These are phyloP conservation scores for Ctenomys sociabilis DNA, from an alignment of 2,113 vertebrate genomes.

Conservation along the genomic window DNA sequence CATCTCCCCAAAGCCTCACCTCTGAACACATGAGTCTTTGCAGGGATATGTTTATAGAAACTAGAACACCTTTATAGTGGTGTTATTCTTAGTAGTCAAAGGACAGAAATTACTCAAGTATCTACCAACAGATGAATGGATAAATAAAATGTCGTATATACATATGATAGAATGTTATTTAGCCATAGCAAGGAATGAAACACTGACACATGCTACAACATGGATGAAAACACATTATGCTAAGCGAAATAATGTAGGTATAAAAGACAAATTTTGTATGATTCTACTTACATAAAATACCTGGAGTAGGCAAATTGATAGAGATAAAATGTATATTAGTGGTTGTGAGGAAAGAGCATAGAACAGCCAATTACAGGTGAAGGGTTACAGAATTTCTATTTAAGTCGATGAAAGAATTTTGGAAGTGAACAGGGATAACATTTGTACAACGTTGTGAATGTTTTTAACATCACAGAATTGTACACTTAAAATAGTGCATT, in stretches of 20 bases:
- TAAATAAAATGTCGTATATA: constrained; percentile 30
- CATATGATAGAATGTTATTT: constrained; percentile 4
- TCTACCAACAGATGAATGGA: background rate
- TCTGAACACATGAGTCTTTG: background rate
- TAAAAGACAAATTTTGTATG: background rate
- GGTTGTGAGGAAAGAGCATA: background rate
- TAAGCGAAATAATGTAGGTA: background rate
- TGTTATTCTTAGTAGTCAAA: background rate
- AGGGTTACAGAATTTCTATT: constrained; percentile 2
- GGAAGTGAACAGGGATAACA: background rate
- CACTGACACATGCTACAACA: background rate
- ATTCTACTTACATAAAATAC: background rate
- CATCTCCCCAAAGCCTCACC: background rate
- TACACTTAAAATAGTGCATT: background rate
- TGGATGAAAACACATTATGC: background rate
- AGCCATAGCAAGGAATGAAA: background rate
- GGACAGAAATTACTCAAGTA: background rate
- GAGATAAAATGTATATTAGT: background rate
- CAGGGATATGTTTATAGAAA: background rate
- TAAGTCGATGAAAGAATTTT: constrained; percentile 17
- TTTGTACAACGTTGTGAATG: background rate
- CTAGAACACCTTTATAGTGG: background rate
- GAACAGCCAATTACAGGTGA: background rate
- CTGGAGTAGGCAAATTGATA: background rate
- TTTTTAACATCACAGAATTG: background rate